phyloP scores from a whole-genome alignment of 2,113 vertebrate species.

The Hypocryptadius cinnamomeus region DNA sequence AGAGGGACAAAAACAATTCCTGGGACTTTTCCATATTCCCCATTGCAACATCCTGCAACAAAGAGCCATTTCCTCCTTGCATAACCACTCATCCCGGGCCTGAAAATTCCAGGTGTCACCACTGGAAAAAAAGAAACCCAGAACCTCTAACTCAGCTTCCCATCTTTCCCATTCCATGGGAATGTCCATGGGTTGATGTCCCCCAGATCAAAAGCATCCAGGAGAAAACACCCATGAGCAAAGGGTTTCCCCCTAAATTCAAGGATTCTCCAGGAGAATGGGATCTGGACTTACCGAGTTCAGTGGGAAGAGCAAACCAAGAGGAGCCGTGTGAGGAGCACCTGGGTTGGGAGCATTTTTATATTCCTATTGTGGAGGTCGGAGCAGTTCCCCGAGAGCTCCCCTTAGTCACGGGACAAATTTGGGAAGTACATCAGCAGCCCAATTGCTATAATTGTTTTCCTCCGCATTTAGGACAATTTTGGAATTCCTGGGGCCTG shows the following conservation, averaged over 20 bases:
- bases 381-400: background rate
- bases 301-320: background rate
- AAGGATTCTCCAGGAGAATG: fast-evolving
- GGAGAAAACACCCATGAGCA: background rate
- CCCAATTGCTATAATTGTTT: slow-evolving; percentile 42
- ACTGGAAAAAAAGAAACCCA: background rate
- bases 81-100: background rate
- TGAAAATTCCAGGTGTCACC: background rate
- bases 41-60: background rate
- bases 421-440: background rate
- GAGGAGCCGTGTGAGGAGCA: background rate
- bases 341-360: background rate
- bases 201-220: background rate
- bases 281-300: background rate
- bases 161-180: background rate
- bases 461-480: background rate
- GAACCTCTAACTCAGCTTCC: background rate
- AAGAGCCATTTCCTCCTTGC: background rate
- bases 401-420: background rate
- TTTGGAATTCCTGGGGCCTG: background rate
- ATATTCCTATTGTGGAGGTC: background rate
- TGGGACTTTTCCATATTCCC: background rate
- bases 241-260: background rate
- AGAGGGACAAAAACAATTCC: background rate
- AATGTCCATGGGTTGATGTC: too few relatives aligned